Percentiles rank a stretch among this genome's conserved stretches.
Conservation (phyloP, 2,113 vertebrate species). For the Lathamus discolor region DNA sequence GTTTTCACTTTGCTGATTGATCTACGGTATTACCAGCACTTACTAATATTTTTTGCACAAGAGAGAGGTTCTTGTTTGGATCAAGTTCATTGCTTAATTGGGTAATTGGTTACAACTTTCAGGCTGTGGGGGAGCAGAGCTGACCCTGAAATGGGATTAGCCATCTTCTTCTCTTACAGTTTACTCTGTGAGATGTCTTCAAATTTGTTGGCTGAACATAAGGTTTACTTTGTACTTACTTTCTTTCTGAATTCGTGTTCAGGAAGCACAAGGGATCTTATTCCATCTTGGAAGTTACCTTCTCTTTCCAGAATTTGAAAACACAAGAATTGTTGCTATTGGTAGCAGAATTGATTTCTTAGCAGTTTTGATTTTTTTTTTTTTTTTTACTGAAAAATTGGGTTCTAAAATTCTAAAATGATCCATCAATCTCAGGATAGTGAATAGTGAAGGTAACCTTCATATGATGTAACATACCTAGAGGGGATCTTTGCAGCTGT, state of each 20-base stretch:
- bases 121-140: background rate
- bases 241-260: background rate
- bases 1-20: background rate
- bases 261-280: background rate
- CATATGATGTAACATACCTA: rapidly evolving
- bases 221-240: background rate
- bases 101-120: background rate
- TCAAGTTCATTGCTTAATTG: background rate
- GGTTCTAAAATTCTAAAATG: background rate
- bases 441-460: background rate
- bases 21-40: background rate
- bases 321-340: background rate
- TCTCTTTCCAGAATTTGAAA: background rate
- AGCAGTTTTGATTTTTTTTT: background rate
- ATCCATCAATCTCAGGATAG: background rate
- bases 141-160: background rate
- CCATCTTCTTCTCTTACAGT: background rate
- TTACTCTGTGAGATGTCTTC: background rate
- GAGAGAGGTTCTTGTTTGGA: background rate
- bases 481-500: background rate
- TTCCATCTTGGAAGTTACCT: background rate
- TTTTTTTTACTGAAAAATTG: background rate
- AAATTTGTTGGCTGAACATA: background rate
- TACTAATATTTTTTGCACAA: background rate
- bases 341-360: background rate